Percentiles rank a stretch among this genome's conserved stretches.
These are phyloP conservation scores for Dicerorhinus sumatrensis DNA, from an alignment of 2,113 vertebrate genomes.

Conservation along the genomic window DNA sequence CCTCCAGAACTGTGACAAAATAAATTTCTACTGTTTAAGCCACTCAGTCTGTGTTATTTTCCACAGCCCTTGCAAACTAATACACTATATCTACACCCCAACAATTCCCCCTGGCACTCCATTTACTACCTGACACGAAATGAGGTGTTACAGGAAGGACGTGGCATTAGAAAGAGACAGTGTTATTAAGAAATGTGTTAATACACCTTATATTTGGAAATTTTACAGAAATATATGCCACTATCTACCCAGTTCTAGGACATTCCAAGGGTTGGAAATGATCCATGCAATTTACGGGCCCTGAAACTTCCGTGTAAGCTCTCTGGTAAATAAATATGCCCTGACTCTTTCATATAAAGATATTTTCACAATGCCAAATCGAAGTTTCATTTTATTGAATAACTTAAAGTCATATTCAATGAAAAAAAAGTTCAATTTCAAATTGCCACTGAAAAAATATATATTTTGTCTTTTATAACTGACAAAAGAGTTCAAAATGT, in stretches of 20 bases:
- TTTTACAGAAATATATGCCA: not conserved
- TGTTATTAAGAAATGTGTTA: not conserved
- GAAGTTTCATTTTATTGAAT: not conserved
- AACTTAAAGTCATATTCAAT: not conserved
- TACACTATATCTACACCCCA: fast-evolving
- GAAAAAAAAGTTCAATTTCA: not conserved
- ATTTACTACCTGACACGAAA: not conserved
- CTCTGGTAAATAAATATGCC: not conserved
- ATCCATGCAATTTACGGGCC: not conserved
- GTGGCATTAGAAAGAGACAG: not conserved
- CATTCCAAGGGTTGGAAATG: not conserved
- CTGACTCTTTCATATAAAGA: not conserved
- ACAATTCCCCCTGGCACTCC: too few species aligned
- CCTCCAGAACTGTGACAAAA: not conserved
- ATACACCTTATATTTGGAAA: not conserved
- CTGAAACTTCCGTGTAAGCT: not conserved
- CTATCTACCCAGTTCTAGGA: not conserved
- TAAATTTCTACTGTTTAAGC: not conserved
- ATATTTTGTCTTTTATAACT: not conserved
- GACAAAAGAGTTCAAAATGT: not conserved
- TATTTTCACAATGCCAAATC: not conserved
- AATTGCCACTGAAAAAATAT: not conserved
- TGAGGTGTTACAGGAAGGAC: not conserved
- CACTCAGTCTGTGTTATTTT: not conserved
- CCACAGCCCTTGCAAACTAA: not conserved